Evolutionary conservation across 92 coral and sea anemone species (phyloP), one percentile per base, ranked within the genome.

Genomic region (Epizoanthus fatuus): DNA sequence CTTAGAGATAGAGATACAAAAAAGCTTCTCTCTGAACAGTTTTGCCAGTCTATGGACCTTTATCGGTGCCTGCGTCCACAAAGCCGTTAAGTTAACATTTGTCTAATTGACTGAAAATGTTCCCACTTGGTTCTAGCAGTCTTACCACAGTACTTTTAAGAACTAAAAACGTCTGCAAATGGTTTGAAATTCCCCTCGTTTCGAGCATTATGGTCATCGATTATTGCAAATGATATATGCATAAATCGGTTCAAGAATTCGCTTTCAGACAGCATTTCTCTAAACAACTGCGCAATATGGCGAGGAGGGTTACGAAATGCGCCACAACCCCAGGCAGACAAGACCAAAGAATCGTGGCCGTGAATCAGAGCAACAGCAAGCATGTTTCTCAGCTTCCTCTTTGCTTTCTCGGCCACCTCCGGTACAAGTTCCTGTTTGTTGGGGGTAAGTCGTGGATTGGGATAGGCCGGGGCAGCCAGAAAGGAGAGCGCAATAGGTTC

Each of bases 261-360:
- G 3, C 71, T 65, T 44, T 94, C 98, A 45, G 54, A 69, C 14
- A 94, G 63, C 12, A 94, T 91, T 29, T 87, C 94, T 69, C 87
- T 87, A 42, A 94, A 94, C 17, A 94, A 83, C 79, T 86, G 83
- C 20, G 98, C 98, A 56, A 94, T 53, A 80, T 94, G 98, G 35
- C 81, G 53, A 10, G 98, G 93, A 8, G 98, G 98, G 71, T 94
- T 94, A 76, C 98, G 74, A 56, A 94, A 94, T 57, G 98, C 98
- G 3, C 98, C 98, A 79, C 98, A 94, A 1, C 98, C 98, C 92
- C 94, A 91, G 2, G 98, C 98, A 44, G 98, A 94, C 56, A 94
- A 40, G 42, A 94, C 98, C 16, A 94, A 88, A 1, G 96, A 87
- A 53, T 94, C 96, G 76, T 94, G 98, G 6, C 90, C 94, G 40